phyloP scores from a whole-genome alignment of 2,113 vertebrate genomes.

The Austrofundulus limnaeus region DNA sequence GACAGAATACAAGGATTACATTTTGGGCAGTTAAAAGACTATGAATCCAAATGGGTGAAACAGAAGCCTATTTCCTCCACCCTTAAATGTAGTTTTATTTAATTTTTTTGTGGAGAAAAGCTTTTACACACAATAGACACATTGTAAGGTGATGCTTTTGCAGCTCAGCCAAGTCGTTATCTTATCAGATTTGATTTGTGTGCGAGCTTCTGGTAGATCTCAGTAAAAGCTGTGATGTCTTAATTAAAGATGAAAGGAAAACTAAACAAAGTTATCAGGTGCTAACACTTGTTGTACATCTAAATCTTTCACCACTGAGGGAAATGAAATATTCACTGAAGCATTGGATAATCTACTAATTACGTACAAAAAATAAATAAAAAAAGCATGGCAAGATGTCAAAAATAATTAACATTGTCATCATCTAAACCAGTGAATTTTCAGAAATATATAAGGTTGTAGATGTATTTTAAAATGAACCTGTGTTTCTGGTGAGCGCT shows the following conservation, averaged over 20 bases:
- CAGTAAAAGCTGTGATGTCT: constrained; percentile 53
- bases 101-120: constrained; percentile 4
- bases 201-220: constrained; percentile 43
- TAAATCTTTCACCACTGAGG: neutral
- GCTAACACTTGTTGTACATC: constrained; percentile 8
- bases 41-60: constrained; percentile 35
- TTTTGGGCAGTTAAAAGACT: constrained; percentile 33
- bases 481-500: too few species aligned
- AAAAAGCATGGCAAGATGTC: too few species aligned
- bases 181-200: constrained; percentile 67
- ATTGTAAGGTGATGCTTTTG: constrained; percentile 38
- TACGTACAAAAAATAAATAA: too few species aligned
- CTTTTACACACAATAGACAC: constrained; percentile 43
- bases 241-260: constrained; percentile 61
- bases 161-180: constrained; percentile 56
- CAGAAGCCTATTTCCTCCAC: neutral
- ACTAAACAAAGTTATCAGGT: constrained; percentile 41
- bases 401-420: too few species aligned
- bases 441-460: too few species aligned
- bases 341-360: too few species aligned
- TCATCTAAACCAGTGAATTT: too few species aligned
- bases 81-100: constrained; percentile 6
- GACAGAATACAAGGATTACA: too few species aligned
- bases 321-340: neutral
- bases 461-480: too few species aligned